Conservation (phyloP, 2,113 vertebrate species). For the Bombycilla garrulus region DNA sequence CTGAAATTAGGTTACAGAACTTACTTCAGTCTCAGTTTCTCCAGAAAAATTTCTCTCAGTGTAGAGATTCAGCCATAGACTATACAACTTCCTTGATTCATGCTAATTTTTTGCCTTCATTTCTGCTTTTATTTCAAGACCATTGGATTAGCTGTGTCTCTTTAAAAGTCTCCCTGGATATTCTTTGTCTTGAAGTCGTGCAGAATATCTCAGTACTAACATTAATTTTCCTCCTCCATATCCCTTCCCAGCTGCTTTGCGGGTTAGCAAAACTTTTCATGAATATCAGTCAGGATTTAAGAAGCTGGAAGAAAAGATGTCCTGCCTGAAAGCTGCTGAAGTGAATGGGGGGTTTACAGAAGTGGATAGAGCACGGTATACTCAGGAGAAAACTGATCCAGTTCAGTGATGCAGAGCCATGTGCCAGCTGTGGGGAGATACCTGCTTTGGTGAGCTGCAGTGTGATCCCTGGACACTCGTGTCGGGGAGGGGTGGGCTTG, state of each 20-base stretch:
- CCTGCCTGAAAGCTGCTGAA: background rate
- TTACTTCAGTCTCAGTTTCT: background rate
- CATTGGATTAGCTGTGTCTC: background rate
- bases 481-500: background rate
- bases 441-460: background rate
- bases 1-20: background rate
- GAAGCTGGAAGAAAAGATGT: background rate
- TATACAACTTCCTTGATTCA: background rate
- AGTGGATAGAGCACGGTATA: fast-evolving
- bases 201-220: background rate
- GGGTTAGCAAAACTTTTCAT: background rate
- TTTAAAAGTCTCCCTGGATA: background rate
- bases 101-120: background rate
- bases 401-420: background rate
- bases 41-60: background rate
- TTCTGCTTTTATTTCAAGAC: background rate
- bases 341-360: background rate
- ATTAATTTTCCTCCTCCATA: background rate
- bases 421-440: background rate
- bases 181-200: background rate
- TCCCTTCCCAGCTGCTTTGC: background rate
- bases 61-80: background rate
- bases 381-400: background rate
- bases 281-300: background rate
- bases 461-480: fast-evolving